Base-by-base conservation (phyloP, 2,113 vertebrate genomes). In the Vimba vimba region DNA sequence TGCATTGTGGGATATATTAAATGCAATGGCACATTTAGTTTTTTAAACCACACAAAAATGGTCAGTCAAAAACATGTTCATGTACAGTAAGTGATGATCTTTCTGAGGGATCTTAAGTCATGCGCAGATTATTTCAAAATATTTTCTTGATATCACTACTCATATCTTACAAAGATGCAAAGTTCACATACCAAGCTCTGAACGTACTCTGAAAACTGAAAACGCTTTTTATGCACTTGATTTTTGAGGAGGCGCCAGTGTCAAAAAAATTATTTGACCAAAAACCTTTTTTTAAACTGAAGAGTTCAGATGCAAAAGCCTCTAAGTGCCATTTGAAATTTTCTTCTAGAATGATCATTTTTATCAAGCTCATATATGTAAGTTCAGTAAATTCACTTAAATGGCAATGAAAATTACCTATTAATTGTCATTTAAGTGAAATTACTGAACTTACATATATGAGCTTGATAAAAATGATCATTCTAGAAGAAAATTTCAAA, bases 1-100 rank as follows among this genome's bases (percentile, higher is more conserved):
- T 21, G 74, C 73, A 45, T 21, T 78, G 59, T 82, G 57, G 66
- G 23, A 80, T 81, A 64, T 66, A 81, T 47, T 19, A 68, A 66
- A 52, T 55, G 33, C 39, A 77, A 47, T 68, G 15, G 33, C 66
- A 21, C 30, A 21, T 68, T 36, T 19, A 47, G 66, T 68, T 77
- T 7, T 43, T 73, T 43, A 43, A 43, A 43, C 36, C 36, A 21
- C 68, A 23, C 36, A 43, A 69, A 68, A 21, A 21, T 2, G 45
- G 5, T 25, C 69, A 6, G 71, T 25, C 36, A n/a, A 62, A 62
- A 62, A 62, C 59, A 62, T 25, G 57, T 59, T 43, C 19, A 21
- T 71, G 36, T 39, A 10, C 21, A 12, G 36, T 25, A 74, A n/a
- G 4, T 74, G 43, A 10, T n/a, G 59, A 62, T 62, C 59, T 62